phyloP scores from a whole-genome alignment of 2,888 invertebrate species.

The Ormyrus nitidulus region DNA sequence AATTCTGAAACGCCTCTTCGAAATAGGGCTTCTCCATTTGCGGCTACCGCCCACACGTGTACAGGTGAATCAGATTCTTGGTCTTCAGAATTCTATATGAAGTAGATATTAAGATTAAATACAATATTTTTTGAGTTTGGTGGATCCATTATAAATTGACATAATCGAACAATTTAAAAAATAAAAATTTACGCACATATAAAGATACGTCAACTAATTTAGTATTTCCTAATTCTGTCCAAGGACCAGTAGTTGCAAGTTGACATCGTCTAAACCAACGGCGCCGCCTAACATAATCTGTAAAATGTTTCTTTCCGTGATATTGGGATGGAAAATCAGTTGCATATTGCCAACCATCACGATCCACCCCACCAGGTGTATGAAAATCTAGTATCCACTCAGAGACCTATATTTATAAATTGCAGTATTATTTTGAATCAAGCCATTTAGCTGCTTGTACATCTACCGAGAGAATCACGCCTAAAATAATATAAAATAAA shows the following conservation, averaged over 20 bases:
- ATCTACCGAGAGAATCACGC: too few relatives aligned
- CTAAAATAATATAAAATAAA: slow-evolving; percentile 14
- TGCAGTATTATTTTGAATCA: too few relatives aligned
- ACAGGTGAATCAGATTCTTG: slow-evolving; percentile 76
- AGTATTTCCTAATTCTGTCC: slow-evolving; percentile 91
- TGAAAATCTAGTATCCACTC: slow-evolving; percentile 96
- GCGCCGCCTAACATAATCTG: slow-evolving; percentile 91
- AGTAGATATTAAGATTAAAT: slow-evolving; percentile 7
- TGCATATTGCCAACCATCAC: slow-evolving; percentile 96
- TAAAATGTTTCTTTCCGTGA: slow-evolving; percentile 90
- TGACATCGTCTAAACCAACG: slow-evolving; percentile 91
- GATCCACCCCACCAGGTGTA: slow-evolving; percentile 91
- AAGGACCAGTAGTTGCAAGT: slow-evolving; percentile 89
- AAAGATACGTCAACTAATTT: slow-evolving; percentile 88
- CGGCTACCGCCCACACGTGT: slow-evolving; percentile 90
- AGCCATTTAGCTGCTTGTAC: too few relatives aligned
- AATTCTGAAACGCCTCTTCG: slow-evolving; percentile 85
- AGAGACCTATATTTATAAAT: slow-evolving; percentile 78
- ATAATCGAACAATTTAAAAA: neutral
- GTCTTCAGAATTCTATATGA: slow-evolving; percentile 72
- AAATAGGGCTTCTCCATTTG: slow-evolving; percentile 90
- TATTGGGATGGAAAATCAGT: slow-evolving; percentile 93
- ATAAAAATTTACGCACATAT: slow-evolving; percentile 77
- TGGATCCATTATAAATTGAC: neutral
- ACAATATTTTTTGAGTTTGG: neutral